Evolutionary conservation across 2,113 vertebrate species (phyloP), one percentile per base, ranked within the genome.

Genomic region (Cheirogaleus medius): DNA sequence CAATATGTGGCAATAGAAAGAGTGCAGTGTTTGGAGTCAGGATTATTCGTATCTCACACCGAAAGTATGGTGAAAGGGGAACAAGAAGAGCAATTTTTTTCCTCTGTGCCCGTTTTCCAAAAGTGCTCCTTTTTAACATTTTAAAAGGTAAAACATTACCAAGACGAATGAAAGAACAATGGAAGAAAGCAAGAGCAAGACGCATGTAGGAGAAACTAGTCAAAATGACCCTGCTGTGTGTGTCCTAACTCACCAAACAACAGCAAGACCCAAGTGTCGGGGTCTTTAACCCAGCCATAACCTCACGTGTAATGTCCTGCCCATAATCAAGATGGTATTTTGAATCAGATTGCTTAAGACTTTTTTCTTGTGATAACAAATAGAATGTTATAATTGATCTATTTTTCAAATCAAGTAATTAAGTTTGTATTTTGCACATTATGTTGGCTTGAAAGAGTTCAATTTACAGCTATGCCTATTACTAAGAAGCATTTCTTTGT

Each of bases 241-340:
- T 32, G 34, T 82, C 32, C n/a, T 74, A 8, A 71, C 20, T 44
- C 58, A 39, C 11, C 47, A 25, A 37, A 39, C 3, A 18, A 1
- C 4, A 21, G 44, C 10, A 29, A 37, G 23, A n/a, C 14, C 42
- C 52, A 29, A 0, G 37, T 80, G 6, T 49, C 27, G 5, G 3
- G 17, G 25, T 8, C 4, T 47, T 63, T 1, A 0, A 0, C 23
- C 25, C 17, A 76, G 6, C 64, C 42, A 37, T 2, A 2, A 6
- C 29, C 21, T 47, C 9, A 4, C 0, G 0, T 3, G 10, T 39
- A 4, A 54, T n/a, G 37, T 18, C 34, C n/a, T 5, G 7, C 17
- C 15, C 52, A 34, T 44, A 44, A 71, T 27, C 56, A 81, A 34
- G 63, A 54, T 21, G 34, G 25, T 18, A 27, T 27, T 91, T 88